These are phyloP conservation scores for Aethina tumida DNA, from an alignment of 1,140 invertebrate genomes.

Conservation along the genomic window DNA sequence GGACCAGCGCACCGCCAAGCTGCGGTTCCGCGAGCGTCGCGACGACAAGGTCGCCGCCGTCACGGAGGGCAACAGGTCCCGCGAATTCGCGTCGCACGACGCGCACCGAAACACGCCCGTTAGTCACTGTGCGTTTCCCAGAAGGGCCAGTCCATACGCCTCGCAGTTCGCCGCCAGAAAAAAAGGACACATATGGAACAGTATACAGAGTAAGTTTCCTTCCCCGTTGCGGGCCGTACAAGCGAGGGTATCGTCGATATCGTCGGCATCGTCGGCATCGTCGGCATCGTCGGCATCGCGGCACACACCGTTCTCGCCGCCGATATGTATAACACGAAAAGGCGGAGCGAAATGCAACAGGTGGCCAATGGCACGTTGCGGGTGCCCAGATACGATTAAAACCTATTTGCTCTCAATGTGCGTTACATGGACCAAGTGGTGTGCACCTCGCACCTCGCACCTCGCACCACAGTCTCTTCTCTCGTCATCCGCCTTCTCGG, in stretches of 20 bases:
- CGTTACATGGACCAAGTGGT: too few species aligned
- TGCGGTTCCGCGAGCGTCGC: constrained; percentile 8
- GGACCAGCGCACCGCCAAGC: constrained; percentile 27
- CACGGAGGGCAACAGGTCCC: constrained; percentile 1
- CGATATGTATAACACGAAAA: constrained; percentile 13
- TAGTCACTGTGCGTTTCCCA: constrained; percentile 7
- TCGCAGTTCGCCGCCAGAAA: constrained; percentile 11
- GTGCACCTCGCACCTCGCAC: too few species aligned
- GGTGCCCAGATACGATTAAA: too few species aligned
- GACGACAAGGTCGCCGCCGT: constrained; percentile 4
- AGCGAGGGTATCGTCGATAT: too few species aligned
- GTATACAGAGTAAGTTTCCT: constrained; percentile 23
- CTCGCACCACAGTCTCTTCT: too few species aligned
- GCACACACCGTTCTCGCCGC: constrained; percentile 7
- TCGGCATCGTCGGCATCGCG: background rate
- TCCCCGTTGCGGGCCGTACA: too few species aligned
- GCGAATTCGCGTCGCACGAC: too few species aligned
- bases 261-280: too few species aligned
- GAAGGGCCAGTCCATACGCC: constrained; percentile 12
- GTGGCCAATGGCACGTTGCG: constrained; percentile 24
- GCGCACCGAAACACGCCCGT: constrained; percentile 7
- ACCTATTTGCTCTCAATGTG: too few species aligned
- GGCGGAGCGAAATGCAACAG: constrained; percentile 24
- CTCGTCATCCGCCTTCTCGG: too few species aligned
- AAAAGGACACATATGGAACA: constrained; percentile 15